Base-by-base conservation (phyloP, 2,797 vertebrate genomes). In the Phalloptychus januarius region DNA sequence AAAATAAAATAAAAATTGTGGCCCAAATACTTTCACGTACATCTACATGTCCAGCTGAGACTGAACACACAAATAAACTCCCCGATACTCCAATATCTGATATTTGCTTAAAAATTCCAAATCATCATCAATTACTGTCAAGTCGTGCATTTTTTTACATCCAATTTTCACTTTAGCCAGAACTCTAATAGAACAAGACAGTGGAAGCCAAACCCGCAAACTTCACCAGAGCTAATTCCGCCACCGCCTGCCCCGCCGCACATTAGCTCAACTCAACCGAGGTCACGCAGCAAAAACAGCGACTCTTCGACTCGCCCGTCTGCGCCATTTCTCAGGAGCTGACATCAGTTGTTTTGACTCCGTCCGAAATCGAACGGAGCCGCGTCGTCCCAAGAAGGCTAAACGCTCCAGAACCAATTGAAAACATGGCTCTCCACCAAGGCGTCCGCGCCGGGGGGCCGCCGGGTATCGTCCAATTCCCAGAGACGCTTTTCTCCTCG, bases 341-440 rank as follows among this genome's bases (percentile, higher is more conserved):
- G 86, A 91, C 88, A 83, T 90, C 86, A 88, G 28, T 87, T 93
- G 90, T 92, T 94, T 92, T 93, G 93, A 92, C 91, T 91, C 85
- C 50, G 31, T 80, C 83, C 72, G 85, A 91, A 93, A 89, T 89
- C 80, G 50, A 88, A 93, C 88, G 89, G 92, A 91, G 91, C 87
- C 79, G 5, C 40, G 58, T 75, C 88, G 18, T 83, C 80, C 71
- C 7, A 77, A 88, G 83, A 69, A 84, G 85, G 87, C 86, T 88
- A 87, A 52, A 88, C 56, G 85, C 88, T 78, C 87, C 86, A 71
- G 40, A 82, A 81, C 85, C 87, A 79, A 88, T 86, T 90, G 87
- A 91, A 90, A 92, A 92, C 92, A 91, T 90, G 91, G 92, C 91
- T 85, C 79, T 78, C 56, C 76, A 89, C 91, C 91, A 87, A 88